Percentiles rank a stretch among this genome's conserved stretches.
phyloP scores from a whole-genome alignment of 2,797 vertebrate species.

The Neopelma chrysocephalum region DNA sequence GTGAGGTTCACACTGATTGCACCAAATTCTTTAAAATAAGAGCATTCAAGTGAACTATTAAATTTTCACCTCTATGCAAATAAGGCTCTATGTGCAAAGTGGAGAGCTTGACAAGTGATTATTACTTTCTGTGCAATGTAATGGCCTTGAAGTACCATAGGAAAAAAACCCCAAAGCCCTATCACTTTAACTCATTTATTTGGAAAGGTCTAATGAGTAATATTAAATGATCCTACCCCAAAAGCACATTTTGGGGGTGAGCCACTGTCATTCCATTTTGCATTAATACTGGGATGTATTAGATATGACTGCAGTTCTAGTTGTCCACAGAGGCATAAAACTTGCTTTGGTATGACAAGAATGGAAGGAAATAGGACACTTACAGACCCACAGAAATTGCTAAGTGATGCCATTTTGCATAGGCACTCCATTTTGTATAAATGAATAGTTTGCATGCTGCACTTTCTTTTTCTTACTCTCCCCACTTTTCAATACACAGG shows the following conservation, averaged over 20 bases:
- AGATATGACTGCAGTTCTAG: neutral
- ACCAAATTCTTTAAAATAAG: slow-evolving; percentile 58
- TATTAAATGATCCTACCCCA: neutral
- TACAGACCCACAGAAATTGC: no score
- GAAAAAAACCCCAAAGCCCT: neutral
- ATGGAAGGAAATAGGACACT: neutral
- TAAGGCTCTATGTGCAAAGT: slow-evolving; percentile 45
- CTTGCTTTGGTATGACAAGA: neutral
- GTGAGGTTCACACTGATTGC: slow-evolving; percentile 42
- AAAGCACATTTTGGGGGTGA: neutral
- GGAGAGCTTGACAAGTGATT: slow-evolving; percentile 62
- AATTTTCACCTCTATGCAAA: slow-evolving; percentile 63
- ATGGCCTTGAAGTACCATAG: slow-evolving; percentile 50
- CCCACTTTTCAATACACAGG: neutral
- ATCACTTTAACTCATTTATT: neutral
- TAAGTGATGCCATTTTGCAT: neutral
- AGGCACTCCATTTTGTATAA: neutral
- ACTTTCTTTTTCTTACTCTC: neutral
- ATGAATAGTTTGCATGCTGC: neutral
- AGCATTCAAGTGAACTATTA: slow-evolving; percentile 47
- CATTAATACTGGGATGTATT: neutral
- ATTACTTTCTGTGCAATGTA: slow-evolving; percentile 47
- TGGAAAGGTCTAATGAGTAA: slow-evolving; percentile 18
- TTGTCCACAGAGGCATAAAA: neutral
- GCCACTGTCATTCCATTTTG: neutral